These are phyloP conservation scores for Aselliscus stoliczkanus DNA, from an alignment of 2,797 vertebrate genomes.

Conservation along the genomic window DNA sequence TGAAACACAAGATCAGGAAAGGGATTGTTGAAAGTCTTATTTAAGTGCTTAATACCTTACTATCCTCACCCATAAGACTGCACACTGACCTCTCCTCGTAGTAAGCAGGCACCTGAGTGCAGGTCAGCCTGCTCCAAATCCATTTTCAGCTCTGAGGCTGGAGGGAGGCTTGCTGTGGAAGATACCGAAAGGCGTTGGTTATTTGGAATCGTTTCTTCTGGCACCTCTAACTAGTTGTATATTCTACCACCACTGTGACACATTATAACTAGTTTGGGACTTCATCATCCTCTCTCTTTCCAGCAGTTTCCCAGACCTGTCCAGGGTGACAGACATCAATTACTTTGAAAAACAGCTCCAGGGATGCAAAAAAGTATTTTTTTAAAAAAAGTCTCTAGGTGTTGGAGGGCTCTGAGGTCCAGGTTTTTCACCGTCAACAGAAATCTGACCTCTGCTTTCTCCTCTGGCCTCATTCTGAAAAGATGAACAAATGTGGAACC, in stretches of 20 bases:
- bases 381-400: background rate
- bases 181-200: background rate
- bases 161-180: background rate
- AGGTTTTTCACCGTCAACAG: background rate
- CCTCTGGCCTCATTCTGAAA: conserved; percentile 30
- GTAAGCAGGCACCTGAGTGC: background rate
- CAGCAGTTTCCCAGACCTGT: background rate
- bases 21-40: background rate
- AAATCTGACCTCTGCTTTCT: conserved; percentile 24
- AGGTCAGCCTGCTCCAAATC: background rate
- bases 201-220: background rate
- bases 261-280: background rate
- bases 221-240: background rate
- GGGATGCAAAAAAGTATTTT: background rate
- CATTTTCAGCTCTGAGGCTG: background rate
- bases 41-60: background rate
- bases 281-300: background rate
- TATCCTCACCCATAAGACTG: background rate
- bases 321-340: background rate
- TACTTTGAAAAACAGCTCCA: background rate
- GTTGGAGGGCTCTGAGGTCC: background rate
- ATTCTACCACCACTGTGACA: background rate
- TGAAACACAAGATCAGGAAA: conserved; percentile 19
- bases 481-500: conserved; percentile 34
- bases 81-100: background rate